Base-by-base conservation (phyloP, 2,113 vertebrate species). In the Thalassarche chlororhynchos region DNA sequence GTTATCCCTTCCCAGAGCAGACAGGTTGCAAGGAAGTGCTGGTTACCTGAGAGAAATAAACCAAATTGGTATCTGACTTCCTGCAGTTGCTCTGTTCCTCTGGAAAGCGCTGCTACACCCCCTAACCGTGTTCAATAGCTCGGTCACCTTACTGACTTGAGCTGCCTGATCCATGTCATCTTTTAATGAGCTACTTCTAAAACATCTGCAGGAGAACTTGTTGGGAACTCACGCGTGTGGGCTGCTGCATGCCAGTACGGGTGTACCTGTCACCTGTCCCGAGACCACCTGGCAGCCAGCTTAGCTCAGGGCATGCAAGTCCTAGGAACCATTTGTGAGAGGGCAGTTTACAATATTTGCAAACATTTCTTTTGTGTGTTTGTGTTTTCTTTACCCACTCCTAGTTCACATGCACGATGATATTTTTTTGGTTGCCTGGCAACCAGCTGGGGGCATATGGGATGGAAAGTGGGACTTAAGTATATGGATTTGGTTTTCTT, bases 341-440 rank as follows among this genome's bases (percentile, higher is more conserved):
- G 10, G 7, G 6, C 38, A 46, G n/a, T 77, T 52, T n/a, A 47
- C 51, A 46, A 5, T 52, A 84, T 77, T 77, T 77, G 44, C 62
- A 76, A 61, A 58, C 3, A 1, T 24, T 57, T 26, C 3, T 34
- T 55, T 49, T 24, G 6, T 21, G 8, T 18, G 3, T 42, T 69
- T 44, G 15, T 54, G 12, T 68, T 89, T 76, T 47, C 55, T 75
- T 58, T 36, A 26, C 18, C 25, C 5, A 1, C 47, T 68, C 52
- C 57, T 62, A 62, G 79, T 92, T 89, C 40, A 70, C 32, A 87
- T 21, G 64, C 65, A 32, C 20, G 23, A 6, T 6, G 10, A 36
- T 68, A 10, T 12, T 57, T 72, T 79, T 91, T 54, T 91, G 8
- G 83, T 96, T 95, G 88, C 95, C 58, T 87, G 84, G 94, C 88